phyloP scores from a whole-genome alignment of 2,113 vertebrate genomes.

The Hemiprocne comata region DNA sequence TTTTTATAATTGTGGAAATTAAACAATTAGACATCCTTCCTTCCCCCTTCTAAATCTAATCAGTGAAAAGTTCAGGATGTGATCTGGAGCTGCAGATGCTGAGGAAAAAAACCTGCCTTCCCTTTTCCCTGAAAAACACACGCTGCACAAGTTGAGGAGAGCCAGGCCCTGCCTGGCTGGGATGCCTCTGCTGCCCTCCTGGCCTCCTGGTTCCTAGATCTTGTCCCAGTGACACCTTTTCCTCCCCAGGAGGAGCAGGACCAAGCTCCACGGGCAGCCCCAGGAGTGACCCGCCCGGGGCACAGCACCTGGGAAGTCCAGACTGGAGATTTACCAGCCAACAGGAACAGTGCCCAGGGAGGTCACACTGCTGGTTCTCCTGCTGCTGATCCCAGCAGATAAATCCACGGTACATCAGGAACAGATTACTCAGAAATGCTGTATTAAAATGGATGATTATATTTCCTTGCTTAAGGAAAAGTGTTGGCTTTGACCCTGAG shows the following conservation, averaged over 20 bases:
- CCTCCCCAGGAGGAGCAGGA: not conserved
- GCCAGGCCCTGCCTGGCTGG: too few relatives aligned
- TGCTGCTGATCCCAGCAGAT: not conserved
- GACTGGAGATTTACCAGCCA: not conserved
- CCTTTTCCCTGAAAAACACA: not conserved
- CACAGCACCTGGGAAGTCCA: not conserved
- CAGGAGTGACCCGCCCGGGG: accelerated
- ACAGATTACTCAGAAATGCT: not conserved
- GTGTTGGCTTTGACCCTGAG: not conserved
- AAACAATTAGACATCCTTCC: conserved; percentile 60
- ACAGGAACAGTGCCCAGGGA: not conserved
- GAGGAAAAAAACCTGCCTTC: not conserved
- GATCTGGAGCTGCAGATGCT: accelerated
- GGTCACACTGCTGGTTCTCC: conserved; percentile 32
- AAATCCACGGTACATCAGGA: not conserved
- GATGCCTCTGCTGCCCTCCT: too few relatives aligned
- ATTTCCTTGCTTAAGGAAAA: not conserved
- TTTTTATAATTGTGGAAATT: conserved; percentile 57
- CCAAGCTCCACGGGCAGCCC: accelerated
- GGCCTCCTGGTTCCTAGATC: not conserved
- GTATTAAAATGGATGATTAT: not conserved
- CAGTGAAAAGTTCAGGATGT: not conserved
- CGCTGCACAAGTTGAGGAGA: too few relatives aligned
- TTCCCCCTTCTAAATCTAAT: conserved; percentile 46
- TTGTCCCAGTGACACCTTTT: not conserved